Evolutionary conservation across 2,797 vertebrate species (phyloP).

Genomic region (Macroramphosus scolopax): DNA sequence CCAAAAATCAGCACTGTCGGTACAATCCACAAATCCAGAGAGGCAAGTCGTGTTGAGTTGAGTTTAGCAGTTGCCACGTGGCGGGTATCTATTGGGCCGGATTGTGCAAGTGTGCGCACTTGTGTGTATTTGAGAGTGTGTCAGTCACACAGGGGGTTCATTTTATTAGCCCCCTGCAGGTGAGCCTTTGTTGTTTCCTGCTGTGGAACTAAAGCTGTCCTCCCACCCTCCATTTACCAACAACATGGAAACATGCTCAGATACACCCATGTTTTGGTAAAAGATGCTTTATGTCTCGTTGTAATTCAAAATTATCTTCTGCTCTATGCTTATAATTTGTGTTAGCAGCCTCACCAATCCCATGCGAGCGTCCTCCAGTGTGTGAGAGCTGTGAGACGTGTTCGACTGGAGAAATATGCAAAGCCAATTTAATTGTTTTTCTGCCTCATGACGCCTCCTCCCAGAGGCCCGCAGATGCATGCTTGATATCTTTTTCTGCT

Average conservation of each 20-base stretch:
- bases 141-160: too few relatives aligned
- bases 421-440: conserved; percentile 14
- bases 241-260: conserved; percentile 1
- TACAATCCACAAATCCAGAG: too few relatives aligned
- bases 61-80: too few relatives aligned
- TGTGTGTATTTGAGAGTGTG: conserved; percentile 6
- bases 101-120: background rate
- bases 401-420: background rate
- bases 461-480: conserved; percentile 13
- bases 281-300: conserved; percentile 1
- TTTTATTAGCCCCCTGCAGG: conserved; percentile 19
- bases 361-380: conserved; percentile 6
- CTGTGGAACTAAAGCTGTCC: conserved; percentile 18
- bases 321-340: background rate
- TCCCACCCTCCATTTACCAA: conserved; percentile 5
- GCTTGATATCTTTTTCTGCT: conserved; percentile 24
- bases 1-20: too few relatives aligned
- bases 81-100: too few relatives aligned
- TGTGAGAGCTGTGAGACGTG: background rate
- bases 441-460: conserved; percentile 1
- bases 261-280: conserved; percentile 3
- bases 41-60: too few relatives aligned
- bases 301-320: conserved; percentile 1
- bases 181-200: conserved; percentile 8
- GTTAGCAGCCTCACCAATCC: conserved; percentile 3